Base-by-base conservation (phyloP, 2,113 vertebrate species). In the Ovibos moschatus region DNA sequence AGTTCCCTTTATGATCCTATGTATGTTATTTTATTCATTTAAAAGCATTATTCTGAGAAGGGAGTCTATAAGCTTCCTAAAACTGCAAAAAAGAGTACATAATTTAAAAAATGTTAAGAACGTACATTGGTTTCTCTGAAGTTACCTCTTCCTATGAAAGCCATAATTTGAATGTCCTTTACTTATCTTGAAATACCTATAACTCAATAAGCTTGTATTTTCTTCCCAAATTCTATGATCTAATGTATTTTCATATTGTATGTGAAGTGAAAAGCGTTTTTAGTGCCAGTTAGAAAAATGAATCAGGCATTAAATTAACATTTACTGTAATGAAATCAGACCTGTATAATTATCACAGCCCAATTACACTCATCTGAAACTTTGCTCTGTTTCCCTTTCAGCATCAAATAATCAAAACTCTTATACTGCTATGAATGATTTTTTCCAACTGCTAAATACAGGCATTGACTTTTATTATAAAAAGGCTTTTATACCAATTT, bases 311-410 rank as follows among this genome's bases (percentile, higher is more conserved):
- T 98, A 97, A 96, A 91, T 89, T 96, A 97, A 86, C 79, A 97
- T 97, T 95, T 98, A 97, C 96, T 98, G 89, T 96, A 98, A 98
- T 95, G 94, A 97, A 99, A 97, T 98, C 94, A 98, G 92, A 97
- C 95, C 92, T 83, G 50, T 95, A 23, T 97, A 98, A 98, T 99
- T 98, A 98, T 93, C 93, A 78, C 74, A 94, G 33, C 97, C 45
- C 96, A 98, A 96, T 98, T 98, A 97, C 27, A 98, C 98, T 97
- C 95, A 98, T 98, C 79, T 98, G 94, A 98, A 98, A 86, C 89
- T 98, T 98, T 98, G 15, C 89, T 28, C 15, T 36, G 95, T 96
- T 97, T 98, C 96, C 95, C 30, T 98, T 98, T 97, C 90, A 97
- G 88, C 89, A 97, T 96, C 96, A 92, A 92, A 97, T 98, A 96